Conservation (phyloP, 2,797 vertebrate genomes). For the Discoglossus pictus region DNA sequence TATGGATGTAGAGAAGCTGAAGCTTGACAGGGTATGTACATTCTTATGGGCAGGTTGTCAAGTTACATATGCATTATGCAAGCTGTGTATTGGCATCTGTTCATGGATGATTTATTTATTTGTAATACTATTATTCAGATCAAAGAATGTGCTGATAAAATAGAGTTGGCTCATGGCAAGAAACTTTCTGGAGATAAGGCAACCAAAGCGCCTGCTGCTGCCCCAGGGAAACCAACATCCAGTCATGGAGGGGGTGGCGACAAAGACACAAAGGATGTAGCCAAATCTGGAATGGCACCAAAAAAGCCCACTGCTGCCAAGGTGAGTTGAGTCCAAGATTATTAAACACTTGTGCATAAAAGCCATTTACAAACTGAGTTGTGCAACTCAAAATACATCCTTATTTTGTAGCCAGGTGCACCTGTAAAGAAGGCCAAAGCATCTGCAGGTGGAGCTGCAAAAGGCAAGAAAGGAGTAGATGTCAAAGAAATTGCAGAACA, state of each 20-base stretch:
- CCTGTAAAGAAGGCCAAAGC: slow-evolving; percentile 86
- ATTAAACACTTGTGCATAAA: too few relatives aligned
- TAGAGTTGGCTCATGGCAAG: slow-evolving; percentile 83
- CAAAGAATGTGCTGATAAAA: slow-evolving; percentile 93
- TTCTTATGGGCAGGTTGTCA: too few relatives aligned
- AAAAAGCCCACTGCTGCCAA: slow-evolving; percentile 80
- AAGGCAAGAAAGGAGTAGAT: slow-evolving; percentile 82
- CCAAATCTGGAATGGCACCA: slow-evolving; percentile 70
- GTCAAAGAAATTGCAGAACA: slow-evolving; percentile 83
- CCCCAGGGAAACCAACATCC: slow-evolving; percentile 69
- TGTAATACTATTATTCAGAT: slow-evolving; percentile 73
- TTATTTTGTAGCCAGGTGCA: slow-evolving; percentile 70
- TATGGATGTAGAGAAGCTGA: slow-evolving; percentile 92
- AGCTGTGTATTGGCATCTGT: too few relatives aligned
- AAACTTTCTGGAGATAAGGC: slow-evolving; percentile 76
- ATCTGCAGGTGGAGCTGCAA: slow-evolving; percentile 66
- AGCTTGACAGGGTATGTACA: slow-evolving; percentile 87
- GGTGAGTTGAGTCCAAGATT: slow-evolving; percentile 61
- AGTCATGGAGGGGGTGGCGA: slow-evolving; percentile 70
- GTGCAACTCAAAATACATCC: too few relatives aligned
- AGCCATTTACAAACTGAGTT: too few relatives aligned
- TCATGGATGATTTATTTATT: too few relatives aligned
- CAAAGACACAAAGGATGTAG: slow-evolving; percentile 68
- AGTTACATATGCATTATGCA: too few relatives aligned
- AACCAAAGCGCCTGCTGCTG: slow-evolving; percentile 62